Evolutionary conservation across 1,140 invertebrate genomes (phyloP), one percentile per base, ranked within the genome.

Genomic region (Drosophila jambulina): DNA sequence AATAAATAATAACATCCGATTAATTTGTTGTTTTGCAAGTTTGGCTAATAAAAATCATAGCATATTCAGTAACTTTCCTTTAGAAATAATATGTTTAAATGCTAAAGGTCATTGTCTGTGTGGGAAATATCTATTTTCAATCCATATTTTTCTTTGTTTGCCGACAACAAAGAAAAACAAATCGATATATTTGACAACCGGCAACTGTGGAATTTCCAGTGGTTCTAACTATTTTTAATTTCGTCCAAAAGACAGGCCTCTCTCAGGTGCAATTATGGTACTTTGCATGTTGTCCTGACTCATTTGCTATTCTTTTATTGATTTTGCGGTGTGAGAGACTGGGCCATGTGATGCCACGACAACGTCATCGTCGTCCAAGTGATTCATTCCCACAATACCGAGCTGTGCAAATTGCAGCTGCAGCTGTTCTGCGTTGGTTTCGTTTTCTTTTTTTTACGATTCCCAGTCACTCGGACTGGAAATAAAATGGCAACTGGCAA

Each of bases 241-340:
- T 32, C 5, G 15, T 10, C 13, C 12, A n/a, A 64, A 36, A 19
- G 8, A 13, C 48, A 49, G 17, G 13, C n/a, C 17, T 63, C 29
- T 53, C 29, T 21, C 29, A 36, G 48, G 46, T 53, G 46, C 62
- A 40, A 59, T 58, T 74, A 45, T 45, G 27, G 34, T 23, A 25
- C 34, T 60, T 76, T 43, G 78, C 74, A 81, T 75, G 74, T 70
- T 75, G 74, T 71, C 70, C 70, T 84, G 57, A 85, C 43, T 81
- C 74, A 67, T 63, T 48, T n/a, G 42, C 38, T 45, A 59, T 82
- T 85, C 32, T 23, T 79, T 82, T 87, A 87, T 87, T 82, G 84
- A 87, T 87, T 87, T 87, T 88, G 65, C 72, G 64, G 80, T 80
- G 62, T 78, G 76, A 82, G 69, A 86, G 45, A 69, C 62, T 70